phyloP scores from a whole-genome alignment of 2,113 vertebrate species.

The Ptilorrhoa leucosticta region DNA sequence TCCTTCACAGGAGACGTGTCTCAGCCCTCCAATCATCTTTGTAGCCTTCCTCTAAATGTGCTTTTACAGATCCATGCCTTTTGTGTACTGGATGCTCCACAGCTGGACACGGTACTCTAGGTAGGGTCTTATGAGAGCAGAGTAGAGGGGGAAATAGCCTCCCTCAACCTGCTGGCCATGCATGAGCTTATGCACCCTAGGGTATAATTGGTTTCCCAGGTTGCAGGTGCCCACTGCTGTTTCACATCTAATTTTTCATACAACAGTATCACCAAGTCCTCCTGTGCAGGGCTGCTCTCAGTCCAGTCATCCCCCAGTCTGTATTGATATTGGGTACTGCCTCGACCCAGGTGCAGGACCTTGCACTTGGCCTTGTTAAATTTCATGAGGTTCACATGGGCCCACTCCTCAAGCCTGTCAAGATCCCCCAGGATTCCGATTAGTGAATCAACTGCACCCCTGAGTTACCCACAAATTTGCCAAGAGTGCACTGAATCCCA shows the following conservation, averaged over 20 bases:
- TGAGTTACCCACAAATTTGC: not conserved
- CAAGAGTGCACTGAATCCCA: not conserved
- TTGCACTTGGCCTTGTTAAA: not conserved
- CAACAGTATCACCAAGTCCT: not conserved
- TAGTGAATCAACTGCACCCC: not conserved
- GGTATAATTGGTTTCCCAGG: not conserved
- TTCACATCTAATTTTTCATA: not conserved
- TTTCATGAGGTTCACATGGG: not conserved
- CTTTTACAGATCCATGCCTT: not conserved
- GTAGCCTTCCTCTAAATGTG: not conserved
- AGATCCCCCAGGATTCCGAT: not conserved
- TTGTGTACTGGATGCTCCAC: not conserved
- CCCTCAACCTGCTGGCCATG: not conserved
- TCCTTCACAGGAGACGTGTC: not conserved
- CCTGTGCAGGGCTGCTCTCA: not conserved
- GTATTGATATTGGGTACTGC: too few relatives aligned
- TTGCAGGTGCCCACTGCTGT: not conserved
- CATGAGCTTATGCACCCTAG: not conserved
- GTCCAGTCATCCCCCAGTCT: not conserved
- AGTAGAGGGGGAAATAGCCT: not conserved
- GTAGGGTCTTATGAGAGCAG: not conserved
- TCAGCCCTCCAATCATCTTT: not conserved
- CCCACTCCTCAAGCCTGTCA: not conserved
- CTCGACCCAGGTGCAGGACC: accelerated
- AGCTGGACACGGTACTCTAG: not conserved